Base-by-base conservation (phyloP, 1,140 invertebrate genomes). In the Lucilia cuprina region DNA sequence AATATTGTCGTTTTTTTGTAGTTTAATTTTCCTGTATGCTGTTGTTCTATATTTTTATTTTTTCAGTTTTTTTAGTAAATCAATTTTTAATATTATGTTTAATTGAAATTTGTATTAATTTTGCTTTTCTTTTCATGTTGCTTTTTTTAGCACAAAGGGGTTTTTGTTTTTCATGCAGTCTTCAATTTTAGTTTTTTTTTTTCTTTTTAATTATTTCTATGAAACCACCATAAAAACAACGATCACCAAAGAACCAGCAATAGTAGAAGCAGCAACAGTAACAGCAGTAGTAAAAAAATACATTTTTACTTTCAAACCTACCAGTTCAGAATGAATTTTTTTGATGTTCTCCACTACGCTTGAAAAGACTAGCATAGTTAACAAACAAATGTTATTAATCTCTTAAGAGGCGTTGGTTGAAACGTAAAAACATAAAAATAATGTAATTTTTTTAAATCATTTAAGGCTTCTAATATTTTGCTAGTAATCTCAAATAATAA, bases 261-360 rank as follows among this genome's bases (percentile, higher is more conserved):
- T 30, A 30, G 25, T 74, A 74, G 65, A 21, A 74, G n/a, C 25
- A 74, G 12, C 74, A 35, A 41, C 25, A 35, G 30, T 49, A 78
- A 34, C 19, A 49, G 19, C 77, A 21, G 77, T 49, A 78, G 5
- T 17, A 17, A 47, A 78, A 41, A 5, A 78, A 49, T 21, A 80
- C 77, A 80, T 80, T 80, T 50, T 25, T 49, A 80, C 77, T 80
- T 80, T 19, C 41, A 49, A 80, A 80, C 30, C n/a, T 49, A 78
- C 34, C 75, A 49, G 41, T 49, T 21, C 77, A 80, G 77, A 80
- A 80, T 80, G 19, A 41, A 30, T 30, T 80, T 80, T 78, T 77
- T 21, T 14, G 50, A 41, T 80, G 19, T 80, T 49, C 41, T 49
- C 21, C 65, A 19, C 10, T 21, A 70, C n/a, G n/a, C 19, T 70